Base-by-base conservation (phyloP, 2,888 invertebrate species). In the Linnaemya vulpina region DNA sequence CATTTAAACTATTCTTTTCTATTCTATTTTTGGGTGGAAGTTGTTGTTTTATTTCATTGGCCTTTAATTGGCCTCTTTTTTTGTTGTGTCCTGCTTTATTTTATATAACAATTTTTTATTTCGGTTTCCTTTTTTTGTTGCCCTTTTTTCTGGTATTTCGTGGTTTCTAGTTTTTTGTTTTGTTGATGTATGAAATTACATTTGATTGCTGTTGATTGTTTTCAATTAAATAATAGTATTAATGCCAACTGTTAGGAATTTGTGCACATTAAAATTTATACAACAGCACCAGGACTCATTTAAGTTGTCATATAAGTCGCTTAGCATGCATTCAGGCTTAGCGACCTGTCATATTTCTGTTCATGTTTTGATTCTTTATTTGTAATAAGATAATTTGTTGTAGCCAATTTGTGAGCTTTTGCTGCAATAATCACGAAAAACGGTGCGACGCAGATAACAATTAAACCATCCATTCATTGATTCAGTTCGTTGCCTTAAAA, bases 151-250 rank as follows among this genome's bases (percentile, higher is more conserved):
- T 51, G 20, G 51, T 22, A 13, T 53, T 53, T 71, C 22, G 40
- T 82, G 9, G 58, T 20, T 71, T 22, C 4, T n/a, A 3, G 9
- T 40, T 11, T 22, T 25, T 43, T n/a, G n/a, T 53, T 68, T 60
- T 81, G 53, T 60, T 43, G n/a, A 76, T 67, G 71, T 71, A 63
- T 77, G 60, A 77, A 83, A 83, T 77, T 77, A 83, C 55, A 43
- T 71, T 83, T 77, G 71, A 83, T 83, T 83, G 55, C 65, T 60
- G 77, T 73, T 77, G 76, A 83, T 77, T 76, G 82, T 83, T 83
- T 77, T 77, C 76, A 65, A 83, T 83, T 83, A 83, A 76, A 76
- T 43, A 63, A 65, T 67, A 76, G 67, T 77, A 55, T 65, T 58
- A n/a, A 65, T 73, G 20, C 49, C 82, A 71, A 67, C 76, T 76